Evolutionary conservation across 2,888 invertebrate genomes (phyloP), one percentile per base, ranked within the genome.

Genomic region (Drosophila nr. medialis): DNA sequence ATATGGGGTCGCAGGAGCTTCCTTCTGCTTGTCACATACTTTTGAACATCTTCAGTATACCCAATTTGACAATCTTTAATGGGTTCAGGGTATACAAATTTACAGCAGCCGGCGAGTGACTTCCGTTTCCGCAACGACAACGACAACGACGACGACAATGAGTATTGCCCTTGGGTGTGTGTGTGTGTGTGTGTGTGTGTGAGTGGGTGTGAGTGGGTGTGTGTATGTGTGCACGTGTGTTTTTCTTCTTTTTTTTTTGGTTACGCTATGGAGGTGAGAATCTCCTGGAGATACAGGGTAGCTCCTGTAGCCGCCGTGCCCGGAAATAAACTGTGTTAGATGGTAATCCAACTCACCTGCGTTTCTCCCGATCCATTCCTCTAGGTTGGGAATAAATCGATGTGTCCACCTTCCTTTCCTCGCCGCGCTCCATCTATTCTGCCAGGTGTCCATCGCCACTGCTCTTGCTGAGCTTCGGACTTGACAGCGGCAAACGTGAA

Each of bases 111-210:
- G 79, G 77, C 73, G 83, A 89, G 88, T 90, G 88, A 88, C 78
- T 91, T 90, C 90, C 90, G 89, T 72, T 91, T 90, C 91, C 90
- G 90, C 72, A 72, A 55, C 68, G 63, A 32, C 58, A 66, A 36
- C 59, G 62, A 30, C 38, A 24, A 45, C 59, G 62, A 32, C 60
- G 61, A 40, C 55, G 62, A 30, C 38, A 24, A 45, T 55, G 60
- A 75, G 75, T 64, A 45, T 59, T 59, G 50, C 68, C 18, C 18
- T 18, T 50, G 50, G 27, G 50, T 50, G 38, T 38, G 32, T 11
- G 21, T 11, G 13, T 8, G 24, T 7, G 48, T 18, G 49, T 5
- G 13, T 13, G 21, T 7, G n/a, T 27, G 27, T 0, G 30, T 5
- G 50, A 1, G 8, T 32, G 30, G 1, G 15, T 27, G 21, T 27